Conservation (phyloP, 1,140 invertebrate species). For the Drosophila nigrodunni region DNA sequence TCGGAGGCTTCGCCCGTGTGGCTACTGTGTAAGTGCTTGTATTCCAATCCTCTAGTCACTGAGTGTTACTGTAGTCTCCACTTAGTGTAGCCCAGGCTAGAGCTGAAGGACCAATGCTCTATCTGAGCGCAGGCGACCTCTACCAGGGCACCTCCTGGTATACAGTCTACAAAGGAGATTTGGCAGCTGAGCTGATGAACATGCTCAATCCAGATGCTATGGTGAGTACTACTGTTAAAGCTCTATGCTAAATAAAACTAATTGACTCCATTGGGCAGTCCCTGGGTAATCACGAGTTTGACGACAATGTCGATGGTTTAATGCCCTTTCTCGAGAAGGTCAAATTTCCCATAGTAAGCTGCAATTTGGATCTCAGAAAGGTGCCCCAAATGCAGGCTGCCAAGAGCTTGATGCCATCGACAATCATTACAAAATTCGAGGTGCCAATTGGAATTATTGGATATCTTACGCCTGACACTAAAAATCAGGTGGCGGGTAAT, state of each 20-base stretch:
- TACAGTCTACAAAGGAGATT: slow-evolving; percentile 90
- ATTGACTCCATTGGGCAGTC: slow-evolving; percentile 86
- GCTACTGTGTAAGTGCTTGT: slow-evolving; percentile 85
- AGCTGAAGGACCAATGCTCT: slow-evolving; percentile 87
- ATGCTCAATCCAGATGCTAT: slow-evolving; percentile 91
- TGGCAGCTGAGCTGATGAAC: slow-evolving; percentile 91
- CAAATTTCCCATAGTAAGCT: slow-evolving; percentile 89
- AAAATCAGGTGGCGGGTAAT: slow-evolving; percentile 87
- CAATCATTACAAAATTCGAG: slow-evolving; percentile 87
- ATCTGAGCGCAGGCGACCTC: slow-evolving; percentile 94
- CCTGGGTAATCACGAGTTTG: slow-evolving; percentile 97
- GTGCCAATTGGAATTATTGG: slow-evolving; percentile 93
- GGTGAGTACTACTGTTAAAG: slow-evolving; percentile 86
- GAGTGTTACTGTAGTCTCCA: no score
- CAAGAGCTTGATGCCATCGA: slow-evolving; percentile 86
- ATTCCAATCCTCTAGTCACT: neutral
- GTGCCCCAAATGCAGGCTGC: slow-evolving; percentile 87
- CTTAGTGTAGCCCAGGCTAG: slow-evolving; percentile 86
- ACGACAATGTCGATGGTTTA: slow-evolving; percentile 90
- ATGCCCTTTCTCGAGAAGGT: slow-evolving; percentile 90
- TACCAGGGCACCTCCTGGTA: slow-evolving; percentile 95
- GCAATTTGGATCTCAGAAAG: slow-evolving; percentile 90
- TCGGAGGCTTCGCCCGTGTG: slow-evolving; percentile 92
- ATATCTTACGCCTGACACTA: slow-evolving; percentile 93
- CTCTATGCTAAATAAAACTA: neutral